A percentile compares a stretch with the other conserved stretches of the same genome.
These are phyloP conservation scores for Stomatorhinus ivindoensis DNA, from an alignment of 2,113 vertebrate genomes.

Conservation along the genomic window DNA sequence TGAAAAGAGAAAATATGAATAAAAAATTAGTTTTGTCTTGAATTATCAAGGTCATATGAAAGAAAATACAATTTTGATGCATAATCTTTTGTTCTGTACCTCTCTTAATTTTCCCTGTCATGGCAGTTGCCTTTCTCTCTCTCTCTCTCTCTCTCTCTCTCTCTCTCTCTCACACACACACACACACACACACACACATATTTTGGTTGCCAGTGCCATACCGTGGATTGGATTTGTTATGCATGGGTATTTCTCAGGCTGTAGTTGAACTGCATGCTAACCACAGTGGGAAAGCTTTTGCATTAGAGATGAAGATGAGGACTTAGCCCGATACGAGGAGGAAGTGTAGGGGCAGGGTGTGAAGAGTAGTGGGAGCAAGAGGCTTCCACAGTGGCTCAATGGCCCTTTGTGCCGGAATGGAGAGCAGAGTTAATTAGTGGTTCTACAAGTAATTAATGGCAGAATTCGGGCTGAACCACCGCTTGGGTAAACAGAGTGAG, in stretches of 20 bases:
- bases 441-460: conserved; percentile 68
- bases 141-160: conserved; percentile 17
- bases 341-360: conserved; percentile 18
- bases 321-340: conserved; percentile 33
- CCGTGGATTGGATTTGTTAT: conserved; percentile 15
- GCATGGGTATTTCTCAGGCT: conserved; percentile 17
- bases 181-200: not conserved
- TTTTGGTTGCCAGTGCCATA: conserved; percentile 7
- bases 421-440: conserved; percentile 70
- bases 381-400: conserved; percentile 50
- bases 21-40: conserved; percentile 47
- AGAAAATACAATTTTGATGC: conserved; percentile 30
- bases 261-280: conserved; percentile 37
- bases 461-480: conserved; percentile 59
- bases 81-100: conserved; percentile 17
- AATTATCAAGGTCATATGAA: conserved; percentile 49
- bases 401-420: conserved; percentile 59
- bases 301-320: conserved; percentile 36
- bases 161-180: not conserved
- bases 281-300: conserved; percentile 37
- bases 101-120: conserved; percentile 29
- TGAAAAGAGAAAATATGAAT: conserved; percentile 31
- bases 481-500: conserved; percentile 77
- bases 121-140: conserved; percentile 11
- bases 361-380: conserved; percentile 30